Evolutionary conservation across 2,113 vertebrate genomes (phyloP).

Genomic region (Elephas maximus): DNA sequence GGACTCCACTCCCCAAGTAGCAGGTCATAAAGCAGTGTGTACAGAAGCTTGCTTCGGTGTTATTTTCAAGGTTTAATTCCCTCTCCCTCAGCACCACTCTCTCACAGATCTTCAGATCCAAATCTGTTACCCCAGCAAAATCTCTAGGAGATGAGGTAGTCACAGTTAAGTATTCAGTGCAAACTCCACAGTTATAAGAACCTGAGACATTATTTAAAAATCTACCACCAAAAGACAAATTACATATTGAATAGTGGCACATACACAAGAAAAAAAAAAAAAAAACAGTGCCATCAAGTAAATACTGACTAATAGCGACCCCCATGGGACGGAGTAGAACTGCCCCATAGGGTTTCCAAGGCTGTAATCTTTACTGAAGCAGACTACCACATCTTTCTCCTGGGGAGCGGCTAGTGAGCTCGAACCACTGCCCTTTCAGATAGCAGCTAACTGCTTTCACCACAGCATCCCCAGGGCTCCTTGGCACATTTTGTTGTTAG

Average conservation of each 20-base stretch:
- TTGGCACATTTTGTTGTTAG: no score
- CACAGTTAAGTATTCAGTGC: background rate
- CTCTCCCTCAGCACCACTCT: background rate
- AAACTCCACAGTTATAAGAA: slow-evolving; percentile 14
- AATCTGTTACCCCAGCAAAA: background rate
- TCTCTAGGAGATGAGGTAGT: background rate
- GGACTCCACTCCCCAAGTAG: background rate
- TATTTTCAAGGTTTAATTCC: background rate
- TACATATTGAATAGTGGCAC: background rate
- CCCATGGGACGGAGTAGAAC: background rate
- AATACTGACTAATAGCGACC: background rate
- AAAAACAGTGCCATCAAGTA: background rate
- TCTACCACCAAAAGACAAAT: slow-evolving; percentile 1
- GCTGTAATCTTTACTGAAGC: background rate
- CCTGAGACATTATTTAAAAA: background rate
- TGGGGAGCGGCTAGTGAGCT: background rate
- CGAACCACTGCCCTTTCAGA: background rate
- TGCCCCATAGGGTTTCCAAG: background rate
- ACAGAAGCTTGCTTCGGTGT: background rate
- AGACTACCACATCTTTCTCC: background rate
- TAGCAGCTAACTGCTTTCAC: background rate
- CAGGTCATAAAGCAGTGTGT: background rate
- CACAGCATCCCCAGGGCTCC: background rate
- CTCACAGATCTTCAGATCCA: background rate
- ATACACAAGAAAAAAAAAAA: background rate